These are phyloP conservation scores for Colostygia pectinataria DNA, from an alignment of 2,888 invertebrate species.

Conservation along the genomic window DNA sequence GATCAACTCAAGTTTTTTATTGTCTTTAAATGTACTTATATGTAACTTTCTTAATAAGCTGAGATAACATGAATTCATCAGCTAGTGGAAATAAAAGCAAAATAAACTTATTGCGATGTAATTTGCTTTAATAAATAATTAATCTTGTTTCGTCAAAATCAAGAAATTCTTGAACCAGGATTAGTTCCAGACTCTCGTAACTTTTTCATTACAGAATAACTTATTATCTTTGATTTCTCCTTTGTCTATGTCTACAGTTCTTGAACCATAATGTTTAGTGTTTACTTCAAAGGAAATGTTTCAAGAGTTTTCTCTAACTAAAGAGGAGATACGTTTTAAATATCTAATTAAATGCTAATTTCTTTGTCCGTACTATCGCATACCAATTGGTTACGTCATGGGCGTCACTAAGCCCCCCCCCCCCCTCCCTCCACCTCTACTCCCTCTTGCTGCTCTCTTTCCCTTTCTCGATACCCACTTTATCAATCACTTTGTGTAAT, in stretches of 20 bases:
- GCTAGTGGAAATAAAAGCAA: too few species aligned
- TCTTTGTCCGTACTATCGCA: conserved; percentile 65
- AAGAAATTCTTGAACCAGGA: too few species aligned
- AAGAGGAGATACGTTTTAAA: conserved; percentile 28
- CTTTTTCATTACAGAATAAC: neutral
- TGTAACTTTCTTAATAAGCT: too few species aligned
- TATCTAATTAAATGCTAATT: conserved; percentile 50
- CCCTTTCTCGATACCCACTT: conserved; percentile 44
- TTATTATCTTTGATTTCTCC: conserved; percentile 10
- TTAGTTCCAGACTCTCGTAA: neutral
- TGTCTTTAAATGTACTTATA: too few species aligned
- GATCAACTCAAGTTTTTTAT: too few species aligned
- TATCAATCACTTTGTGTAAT: conserved; percentile 62
- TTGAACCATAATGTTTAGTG: neutral
- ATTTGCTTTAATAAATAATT: too few species aligned
- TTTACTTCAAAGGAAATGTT: conserved; percentile 12
- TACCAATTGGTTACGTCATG: conserved; percentile 74
- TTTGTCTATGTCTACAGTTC: neutral
- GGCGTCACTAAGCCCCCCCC: conserved; percentile 48
- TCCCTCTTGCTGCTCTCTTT: conserved; percentile 35
- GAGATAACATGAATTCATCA: too few species aligned
- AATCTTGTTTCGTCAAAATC: too few species aligned
- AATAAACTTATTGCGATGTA: too few species aligned
- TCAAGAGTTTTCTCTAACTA: conserved; percentile 20
- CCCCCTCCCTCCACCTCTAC: conserved; percentile 27